Evolutionary conservation across 2,113 vertebrate genomes (phyloP), one percentile per base, ranked within the genome.

Genomic region (Colaptes auratus): DNA sequence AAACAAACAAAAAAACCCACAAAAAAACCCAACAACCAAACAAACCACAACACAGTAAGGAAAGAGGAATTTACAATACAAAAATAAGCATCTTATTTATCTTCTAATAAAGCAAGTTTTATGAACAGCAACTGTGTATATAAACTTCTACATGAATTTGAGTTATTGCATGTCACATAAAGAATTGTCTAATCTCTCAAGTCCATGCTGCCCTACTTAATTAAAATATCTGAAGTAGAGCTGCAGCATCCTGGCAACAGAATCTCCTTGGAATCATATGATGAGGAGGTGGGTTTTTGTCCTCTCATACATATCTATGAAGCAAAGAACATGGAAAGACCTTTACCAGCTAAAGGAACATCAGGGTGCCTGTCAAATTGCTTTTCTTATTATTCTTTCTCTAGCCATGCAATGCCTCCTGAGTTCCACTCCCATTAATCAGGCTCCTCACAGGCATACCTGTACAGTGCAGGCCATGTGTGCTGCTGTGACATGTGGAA

Each of bases 391-490:
- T 56, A 6, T 61, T 70, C 15, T 46, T 55, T 44, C 39, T 53
- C 15, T 23, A 35, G 50, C 20, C 48, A 10, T 19, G 4, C 19
- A 44, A 12, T 18, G n/a, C 23, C 64, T 65, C 31, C 17, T 33
- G 42, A 30, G 58, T n/a, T 17, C 33, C 33, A 7, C 12, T 61
- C 2, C 12, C 8, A 16, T 33, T 30, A 27, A 7, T 52, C 30
- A 59, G 30, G 31, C 13, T 25, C 28, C 59, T 67, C 20, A 6
- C 13, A n/a, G 36, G 9, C 20, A 24, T 63, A 20, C 9, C 27
- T 80, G n/a, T 19, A 11, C 55, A 5, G 28, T 6, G 11, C 1
- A 2, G 48, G 12, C 4, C 4, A 3, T 2, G 7, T 23, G 30
- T 53, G 35, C 25, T 61, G 7, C 4, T 46, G 11, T 35, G 52